Evolutionary conservation across 37 sponge, comb jelly and placozoan genomes (phyloP), one percentile per base, ranked within the genome.

Genomic region (Aplysina aerophoba): DNA sequence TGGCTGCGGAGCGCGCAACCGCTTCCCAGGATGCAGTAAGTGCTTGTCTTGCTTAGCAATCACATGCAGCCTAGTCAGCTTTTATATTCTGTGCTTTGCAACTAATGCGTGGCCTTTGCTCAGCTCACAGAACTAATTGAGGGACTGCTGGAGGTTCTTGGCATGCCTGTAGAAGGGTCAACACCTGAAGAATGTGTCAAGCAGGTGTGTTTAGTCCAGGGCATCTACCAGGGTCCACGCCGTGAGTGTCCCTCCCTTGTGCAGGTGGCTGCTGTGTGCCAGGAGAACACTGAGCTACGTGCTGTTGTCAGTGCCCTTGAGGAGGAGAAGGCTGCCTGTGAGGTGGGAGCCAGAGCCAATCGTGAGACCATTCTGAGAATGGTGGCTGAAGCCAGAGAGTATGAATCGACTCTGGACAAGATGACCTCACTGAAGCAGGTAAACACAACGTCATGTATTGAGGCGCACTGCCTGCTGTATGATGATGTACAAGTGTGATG

Each of bases 291-390:
- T 8, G 50, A 44, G 6, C 8, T 44, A 8, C 50, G 50, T 44
- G 50, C 50, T 3, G 8, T 44, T 44, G 8, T 44, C 6, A 44
- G 50, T 44, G 50, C 50, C 50, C 50, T 44, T 44, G 50, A 44
- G 8, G 50, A 44, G 50, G 50, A 44, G 50, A 44, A 44, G 50
- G 50, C 50, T 44, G 50, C 16, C 8, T 31, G 25, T 40, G 78
- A 44, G 4, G 54, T 21, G 2, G 25, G 78, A 41, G 78, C 54
- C 0, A 75, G 41, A 15, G 78, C 78, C 78, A 75, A 75, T 36
- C 85, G 94, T 36, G 91, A 94, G 87, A 94, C 94, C 31, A 94
- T 94, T 40, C 58, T 88, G 30, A 36, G 88, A 44, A 83, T 94
- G 31, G 94, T 90, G 20, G 71, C 89, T 35, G 86, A 90, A 36